Evolutionary conservation across 23 tunicate species (phyloP).

Genomic region (Trididemnum nubilum): DNA sequence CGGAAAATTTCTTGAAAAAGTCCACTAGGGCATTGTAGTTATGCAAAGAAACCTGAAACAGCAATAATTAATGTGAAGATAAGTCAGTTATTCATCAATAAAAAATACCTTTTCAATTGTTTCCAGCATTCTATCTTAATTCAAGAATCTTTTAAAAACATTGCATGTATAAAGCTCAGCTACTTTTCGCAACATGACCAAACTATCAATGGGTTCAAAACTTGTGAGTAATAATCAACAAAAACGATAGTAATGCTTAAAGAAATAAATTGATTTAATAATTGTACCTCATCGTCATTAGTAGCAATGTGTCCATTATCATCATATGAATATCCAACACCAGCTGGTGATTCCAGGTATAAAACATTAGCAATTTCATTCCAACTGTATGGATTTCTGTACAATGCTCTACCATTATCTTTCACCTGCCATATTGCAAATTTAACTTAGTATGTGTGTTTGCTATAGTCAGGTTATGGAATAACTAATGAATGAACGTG

Average conservation of each 20-base stretch:
- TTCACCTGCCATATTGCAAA: conserved; percentile 64
- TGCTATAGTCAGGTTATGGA: background rate
- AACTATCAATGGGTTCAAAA: too few relatives aligned
- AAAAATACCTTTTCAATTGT: background rate
- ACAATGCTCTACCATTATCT: conserved; percentile 69
- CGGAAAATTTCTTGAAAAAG: conserved; percentile 79
- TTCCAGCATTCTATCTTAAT: background rate
- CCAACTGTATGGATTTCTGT: conserved; percentile 78
- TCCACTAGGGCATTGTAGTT: conserved; percentile 71
- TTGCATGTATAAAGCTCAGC: too few relatives aligned
- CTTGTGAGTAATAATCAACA: too few relatives aligned
- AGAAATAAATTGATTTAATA: too few relatives aligned
- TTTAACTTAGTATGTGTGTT: background rate
- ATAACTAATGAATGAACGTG: too few relatives aligned
- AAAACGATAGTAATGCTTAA: too few relatives aligned
- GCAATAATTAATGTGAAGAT: background rate
- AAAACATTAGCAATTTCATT: conserved; percentile 84
- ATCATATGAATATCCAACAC: conserved; percentile 94
- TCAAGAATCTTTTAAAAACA: background rate
- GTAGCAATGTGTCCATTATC: conserved; percentile 57
- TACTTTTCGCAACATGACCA: too few relatives aligned
- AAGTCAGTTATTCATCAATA: too few relatives aligned
- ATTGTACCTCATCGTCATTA: conserved; percentile 60
- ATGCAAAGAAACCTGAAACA: conserved; percentile 62
- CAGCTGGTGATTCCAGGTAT: conserved; percentile 90